A percentile compares a stretch with the other conserved stretches of the same genome.
These are phyloP conservation scores for Scaptomyza pallida DNA, from an alignment of 1,140 invertebrate genomes.

Conservation along the genomic window DNA sequence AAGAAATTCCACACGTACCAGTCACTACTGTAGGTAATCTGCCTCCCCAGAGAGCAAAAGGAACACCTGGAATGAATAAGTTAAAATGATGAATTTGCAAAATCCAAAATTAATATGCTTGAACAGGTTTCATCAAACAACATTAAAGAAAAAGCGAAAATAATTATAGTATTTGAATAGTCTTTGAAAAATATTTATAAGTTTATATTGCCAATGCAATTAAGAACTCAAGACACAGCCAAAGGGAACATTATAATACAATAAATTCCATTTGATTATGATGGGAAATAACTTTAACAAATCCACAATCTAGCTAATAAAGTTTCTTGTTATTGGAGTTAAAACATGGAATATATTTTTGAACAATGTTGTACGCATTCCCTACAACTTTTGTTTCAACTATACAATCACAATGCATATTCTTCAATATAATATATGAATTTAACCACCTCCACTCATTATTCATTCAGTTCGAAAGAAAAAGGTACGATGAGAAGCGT, in stretches of 20 bases:
- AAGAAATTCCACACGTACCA: background rate
- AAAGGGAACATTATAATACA: too few species aligned
- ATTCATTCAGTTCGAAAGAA: slow-evolving; percentile 9
- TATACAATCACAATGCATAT: too few species aligned
- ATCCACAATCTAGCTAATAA: too few species aligned
- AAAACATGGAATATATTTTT: too few species aligned
- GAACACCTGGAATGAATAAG: slow-evolving; percentile 16
- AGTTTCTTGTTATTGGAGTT: too few species aligned
- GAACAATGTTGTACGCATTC: too few species aligned
- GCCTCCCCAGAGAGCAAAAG: slow-evolving; percentile 20
- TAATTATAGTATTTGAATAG: background rate
- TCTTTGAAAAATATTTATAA: too few species aligned
- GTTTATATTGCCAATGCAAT: too few species aligned
- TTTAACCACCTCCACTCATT: slow-evolving; percentile 36
- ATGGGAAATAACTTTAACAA: too few species aligned
- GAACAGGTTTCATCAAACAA: slow-evolving; percentile 19
- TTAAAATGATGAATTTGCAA: slow-evolving; percentile 42
- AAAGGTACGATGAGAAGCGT: slow-evolving; percentile 5
- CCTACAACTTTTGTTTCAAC: too few species aligned
- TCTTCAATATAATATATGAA: slow-evolving; percentile 12
- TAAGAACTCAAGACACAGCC: too few species aligned
- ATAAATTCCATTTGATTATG: too few species aligned
- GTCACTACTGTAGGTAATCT: slow-evolving; percentile 5
- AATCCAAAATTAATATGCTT: slow-evolving; percentile 35
- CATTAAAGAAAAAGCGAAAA: background rate